Evolutionary conservation across 2,888 invertebrate species (phyloP), one percentile per base, ranked within the genome.

Genomic region (Phyllotreta striolata): DNA sequence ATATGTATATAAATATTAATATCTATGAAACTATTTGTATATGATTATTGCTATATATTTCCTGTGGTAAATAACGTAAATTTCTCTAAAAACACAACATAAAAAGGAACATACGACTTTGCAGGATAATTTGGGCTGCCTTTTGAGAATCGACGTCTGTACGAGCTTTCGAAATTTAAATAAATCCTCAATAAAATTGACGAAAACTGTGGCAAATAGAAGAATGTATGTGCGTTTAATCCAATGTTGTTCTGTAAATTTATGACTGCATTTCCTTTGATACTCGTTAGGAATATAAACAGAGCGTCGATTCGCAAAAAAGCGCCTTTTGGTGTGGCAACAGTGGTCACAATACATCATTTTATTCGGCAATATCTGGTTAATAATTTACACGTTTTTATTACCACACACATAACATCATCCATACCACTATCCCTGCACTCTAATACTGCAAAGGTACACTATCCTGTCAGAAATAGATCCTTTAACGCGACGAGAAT

Each of bases 11-110:
- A 75, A 73, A 74, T 74, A 74, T 72, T 71, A 71, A 66, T 67
- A 69, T 73, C 73, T 74, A 74, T 73, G 71, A 67, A 68, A 72
- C 75, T 76, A 76, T 77, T 76, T 78, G 76, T 76, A 78, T 78
- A 76, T 76, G 77, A 77, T 81, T 80, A 80, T 80, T 81, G 80
- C 80, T 80, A 80, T 80, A 77, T 79, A 78, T 77, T 79, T 77
- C 75, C 76, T 76, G 76, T 78, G 77, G 77, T 80, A 79, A 78
- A 77, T 71, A 75, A 60, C 49, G 38, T 60, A 60, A 76, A 72
- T 67, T 72, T 65, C 71, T 61, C 72, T 74, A 68, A 64, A 67
- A 60, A 60, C 62, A 64, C 57, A 67, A 65, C 67, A 69, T 74
- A 76, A 77, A 52, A 76, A 78, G 78, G 79, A 79, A 79, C 78